Base-by-base conservation (phyloP, 2,797 vertebrate genomes). In the Sylvilagus floridanus region DNA sequence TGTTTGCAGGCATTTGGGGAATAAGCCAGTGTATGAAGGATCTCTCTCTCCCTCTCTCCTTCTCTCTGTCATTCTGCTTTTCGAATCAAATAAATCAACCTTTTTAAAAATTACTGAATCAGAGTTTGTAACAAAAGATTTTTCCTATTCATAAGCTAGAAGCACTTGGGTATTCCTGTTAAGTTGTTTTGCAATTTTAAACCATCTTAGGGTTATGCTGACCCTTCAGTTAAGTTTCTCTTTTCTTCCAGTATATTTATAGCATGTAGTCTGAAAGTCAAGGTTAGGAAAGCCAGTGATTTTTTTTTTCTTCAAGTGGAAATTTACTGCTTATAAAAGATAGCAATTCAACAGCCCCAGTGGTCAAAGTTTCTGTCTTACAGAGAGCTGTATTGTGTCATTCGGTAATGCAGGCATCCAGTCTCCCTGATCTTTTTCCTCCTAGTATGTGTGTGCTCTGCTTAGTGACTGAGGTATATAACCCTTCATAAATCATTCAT, bases 261-360 rank as follows among this genome's bases (percentile, higher is more conserved):
- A 90, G 60, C 93, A 88, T 94, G 42, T 97, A 95, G 92, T 96
- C 87, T 96, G 89, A 98, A 98, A 93, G 66, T 97, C 81, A 96
- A 66, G 57, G 77, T 96, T 87, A 90, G 82, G 47, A 50, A 93
- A 96, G 63, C 81, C 52, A 57, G 10, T 81, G 68, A 71, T 92
- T 94, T 94, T 47, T 93, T 84, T 93, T 84, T 72, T 84, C 73
- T 95, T 93, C 93, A 78, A 62, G 24, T 71, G 82, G 52, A 92
- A 91, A 88, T 84, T 76, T 68, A 71, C 69, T 84, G 65, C 60
- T 91, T 62, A 63, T 65, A 60, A 96, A 91, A 90, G 76, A 89
- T 8, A 54, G 22, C 10, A 2, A 30, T 72, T 68, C 90, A 85
- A 85, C 73, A 68, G 26, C 66, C 52, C 8, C 30, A 10, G 60